Evolutionary conservation across 2,797 vertebrate species (phyloP).

Genomic region (Cossypha polioptera): DNA sequence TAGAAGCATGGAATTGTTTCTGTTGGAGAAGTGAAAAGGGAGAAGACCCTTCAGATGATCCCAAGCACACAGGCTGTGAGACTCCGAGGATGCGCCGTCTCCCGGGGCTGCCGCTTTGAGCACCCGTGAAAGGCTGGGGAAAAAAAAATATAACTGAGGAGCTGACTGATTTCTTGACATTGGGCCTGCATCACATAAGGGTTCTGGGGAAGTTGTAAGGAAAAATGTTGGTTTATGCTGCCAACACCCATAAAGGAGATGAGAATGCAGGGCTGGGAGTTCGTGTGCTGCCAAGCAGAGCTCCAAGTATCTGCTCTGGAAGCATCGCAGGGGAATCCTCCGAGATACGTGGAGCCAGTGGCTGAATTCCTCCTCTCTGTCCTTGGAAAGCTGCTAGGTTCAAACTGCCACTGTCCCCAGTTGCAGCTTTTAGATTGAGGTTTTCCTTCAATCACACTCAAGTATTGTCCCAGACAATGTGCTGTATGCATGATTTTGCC

Average conservation of each 20-base stretch:
- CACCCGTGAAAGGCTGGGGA: accelerated
- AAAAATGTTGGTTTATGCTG: background rate
- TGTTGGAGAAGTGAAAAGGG: background rate
- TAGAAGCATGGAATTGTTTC: background rate
- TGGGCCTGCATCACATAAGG: accelerated
- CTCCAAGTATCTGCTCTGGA: background rate
- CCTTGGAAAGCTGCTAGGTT: background rate
- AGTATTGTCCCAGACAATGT: background rate
- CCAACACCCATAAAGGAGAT: background rate
- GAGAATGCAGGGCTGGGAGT: background rate
- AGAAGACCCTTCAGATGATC: background rate
- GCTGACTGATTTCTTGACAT: background rate
- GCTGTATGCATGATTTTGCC: background rate
- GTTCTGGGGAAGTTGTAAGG: background rate
- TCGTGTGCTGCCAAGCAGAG: background rate
- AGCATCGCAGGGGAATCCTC: background rate
- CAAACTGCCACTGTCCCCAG: accelerated
- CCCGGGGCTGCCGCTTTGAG: accelerated
- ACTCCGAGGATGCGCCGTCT: accelerated
- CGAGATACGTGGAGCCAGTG: accelerated
- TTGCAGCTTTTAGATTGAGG: accelerated
- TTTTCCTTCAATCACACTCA: background rate
- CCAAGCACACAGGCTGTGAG: background rate
- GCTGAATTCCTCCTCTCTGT: background rate
- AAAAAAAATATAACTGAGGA: background rate